phyloP scores from a whole-genome alignment of 2,797 vertebrate species.

The Triplophysa bombifrons region DNA sequence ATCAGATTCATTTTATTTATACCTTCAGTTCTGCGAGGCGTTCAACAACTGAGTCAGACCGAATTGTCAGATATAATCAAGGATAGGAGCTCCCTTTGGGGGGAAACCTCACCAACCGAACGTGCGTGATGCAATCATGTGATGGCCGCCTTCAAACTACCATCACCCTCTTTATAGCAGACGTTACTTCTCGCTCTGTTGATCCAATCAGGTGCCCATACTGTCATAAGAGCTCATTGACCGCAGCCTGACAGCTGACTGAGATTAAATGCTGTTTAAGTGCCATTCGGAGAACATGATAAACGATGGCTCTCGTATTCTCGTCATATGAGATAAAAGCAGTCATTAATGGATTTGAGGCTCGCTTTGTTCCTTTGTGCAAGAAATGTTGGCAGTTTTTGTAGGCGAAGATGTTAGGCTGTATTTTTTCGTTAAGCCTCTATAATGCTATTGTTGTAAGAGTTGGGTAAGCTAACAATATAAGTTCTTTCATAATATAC shows the following conservation, averaged over 20 bases:
- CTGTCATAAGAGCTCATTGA: slow-evolving; percentile 25
- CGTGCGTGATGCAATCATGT: slow-evolving; percentile 13
- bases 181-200: slow-evolving; percentile 25
- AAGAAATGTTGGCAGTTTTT: not conserved
- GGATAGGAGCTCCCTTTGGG: slow-evolving; percentile 1
- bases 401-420: not conserved
- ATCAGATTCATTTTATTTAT: slow-evolving; percentile 31
- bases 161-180: slow-evolving; percentile 28
- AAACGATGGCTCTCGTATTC: slow-evolving; percentile 3
- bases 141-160: slow-evolving; percentile 6
- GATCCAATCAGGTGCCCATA: slow-evolving; percentile 5
- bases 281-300: not conserved
- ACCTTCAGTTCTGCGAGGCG: slow-evolving; percentile 8
- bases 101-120: not conserved
- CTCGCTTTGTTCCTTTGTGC: not conserved
- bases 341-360: slow-evolving; percentile 6
- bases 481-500: not conserved
- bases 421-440: not conserved
- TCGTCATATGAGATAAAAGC: not conserved
- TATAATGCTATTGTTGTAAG: not conserved
- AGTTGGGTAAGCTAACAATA: not conserved
- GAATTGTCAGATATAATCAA: slow-evolving; percentile 32
- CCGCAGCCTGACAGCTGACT: slow-evolving; percentile 14
- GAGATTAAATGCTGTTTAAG: slow-evolving; percentile 1
- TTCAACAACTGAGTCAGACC: slow-evolving; percentile 17